These are phyloP conservation scores for Yasuhikotakia modesta DNA, from an alignment of 2,797 vertebrate genomes.

Conservation along the genomic window DNA sequence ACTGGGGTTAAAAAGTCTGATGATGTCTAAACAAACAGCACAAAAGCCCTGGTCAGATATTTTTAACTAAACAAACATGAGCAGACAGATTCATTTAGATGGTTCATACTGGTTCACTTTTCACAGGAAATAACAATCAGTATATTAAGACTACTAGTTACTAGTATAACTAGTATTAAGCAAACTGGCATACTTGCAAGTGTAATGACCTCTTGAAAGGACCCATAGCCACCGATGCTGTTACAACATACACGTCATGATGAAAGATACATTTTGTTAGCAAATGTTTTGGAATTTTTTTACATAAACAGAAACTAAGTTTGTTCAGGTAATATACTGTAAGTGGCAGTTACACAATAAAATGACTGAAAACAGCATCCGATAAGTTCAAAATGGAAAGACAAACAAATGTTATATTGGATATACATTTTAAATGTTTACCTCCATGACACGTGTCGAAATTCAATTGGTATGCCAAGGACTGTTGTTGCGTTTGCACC, in stretches of 20 bases:
- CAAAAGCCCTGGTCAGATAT: background rate
- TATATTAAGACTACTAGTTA: background rate
- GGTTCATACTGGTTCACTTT: background rate
- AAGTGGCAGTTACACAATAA: background rate
- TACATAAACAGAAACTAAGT: background rate
- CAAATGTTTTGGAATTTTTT: background rate
- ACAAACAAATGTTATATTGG: background rate
- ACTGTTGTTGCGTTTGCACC: conserved; percentile 80
- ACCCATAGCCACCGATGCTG: conserved; percentile 80
- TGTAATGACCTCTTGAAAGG: conserved; percentile 78
- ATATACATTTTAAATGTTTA: too few relatives aligned
- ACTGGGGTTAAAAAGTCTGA: conserved; percentile 79
- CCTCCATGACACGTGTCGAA: conserved; percentile 82
- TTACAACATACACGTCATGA: conserved; percentile 8
- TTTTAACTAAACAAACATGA: background rate
- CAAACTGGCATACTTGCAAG: conserved; percentile 77
- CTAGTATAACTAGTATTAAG: background rate
- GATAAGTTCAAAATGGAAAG: background rate
- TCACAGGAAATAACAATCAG: background rate
- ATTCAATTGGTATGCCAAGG: conserved; percentile 79
- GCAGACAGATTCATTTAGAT: background rate
- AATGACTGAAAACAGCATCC: background rate
- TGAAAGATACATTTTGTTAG: background rate
- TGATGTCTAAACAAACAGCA: conserved; percentile 71
- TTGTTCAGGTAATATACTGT: background rate